Evolutionary conservation across 2,113 vertebrate species (phyloP), one percentile per base, ranked within the genome.

Genomic region (Oxyruncus cristatus): DNA sequence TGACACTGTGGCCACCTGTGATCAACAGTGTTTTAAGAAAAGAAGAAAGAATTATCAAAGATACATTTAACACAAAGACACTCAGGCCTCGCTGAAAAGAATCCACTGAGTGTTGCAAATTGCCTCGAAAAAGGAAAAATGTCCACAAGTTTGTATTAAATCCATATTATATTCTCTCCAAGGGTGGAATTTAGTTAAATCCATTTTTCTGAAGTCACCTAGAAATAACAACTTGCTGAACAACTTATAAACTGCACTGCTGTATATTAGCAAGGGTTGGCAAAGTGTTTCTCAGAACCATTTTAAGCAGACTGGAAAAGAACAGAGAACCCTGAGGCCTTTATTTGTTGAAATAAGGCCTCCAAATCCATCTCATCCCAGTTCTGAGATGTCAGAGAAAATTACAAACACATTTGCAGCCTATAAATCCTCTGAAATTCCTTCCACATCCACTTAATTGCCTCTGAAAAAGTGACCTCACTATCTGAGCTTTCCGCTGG

Each of bases 1-100:
- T 1, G 99, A 99, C 11, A 99, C 99, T 1, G 99, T 99, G 62
- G 99, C 99, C 96, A 99, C 99, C 99, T 99, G 93, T 6, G 42
- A 75, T 58, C 39, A 87, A 97, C 41, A 95, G 89, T 67, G 93
- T 94, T 95, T 85, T 37, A 94, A 90, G 89, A 80, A 91, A 93
- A 97, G 53, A 59, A 95, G 56, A 91, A 53, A 89, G 32, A 87
- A 88, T 70, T 66, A 83, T 39, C 84, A 33, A 65, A 91, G 42
- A n/a, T 6, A 4, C 3, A 15, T 85, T 92, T 65, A 46, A 55
- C 8, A 39, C 11, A 84, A 24, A 70, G 35, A 50, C 5, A 72
- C 19, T 63, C 39, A 44, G 52, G 58, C 47, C 62, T 67, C 16
- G 33, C 41, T 50, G 74, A 83, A 93, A 92, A 81, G 72, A 91